These are phyloP conservation scores for Gambelia wislizenii DNA, from an alignment of 2,797 vertebrate genomes.

Conservation along the genomic window DNA sequence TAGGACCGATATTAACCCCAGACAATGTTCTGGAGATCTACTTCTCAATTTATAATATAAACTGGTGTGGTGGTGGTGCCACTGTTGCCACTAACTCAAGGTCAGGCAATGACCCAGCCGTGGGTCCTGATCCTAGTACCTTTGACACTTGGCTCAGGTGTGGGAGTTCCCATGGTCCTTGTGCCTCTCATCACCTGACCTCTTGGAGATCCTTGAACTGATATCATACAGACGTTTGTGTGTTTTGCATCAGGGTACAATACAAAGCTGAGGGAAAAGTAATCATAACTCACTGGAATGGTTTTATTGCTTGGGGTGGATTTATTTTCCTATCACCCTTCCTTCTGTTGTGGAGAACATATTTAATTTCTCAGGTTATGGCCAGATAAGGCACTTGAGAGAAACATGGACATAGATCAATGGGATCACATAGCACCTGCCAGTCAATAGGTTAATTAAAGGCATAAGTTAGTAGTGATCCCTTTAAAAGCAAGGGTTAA, in stretches of 20 bases:
- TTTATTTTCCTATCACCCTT: neutral
- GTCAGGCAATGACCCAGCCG: neutral
- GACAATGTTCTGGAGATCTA: neutral
- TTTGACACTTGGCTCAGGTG: slow-evolving; percentile 36
- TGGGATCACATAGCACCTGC: neutral
- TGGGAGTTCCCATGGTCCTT: too few species aligned
- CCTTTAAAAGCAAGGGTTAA: slow-evolving; percentile 9
- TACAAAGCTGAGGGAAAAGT: neutral
- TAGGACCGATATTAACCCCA: neutral
- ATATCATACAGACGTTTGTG: neutral
- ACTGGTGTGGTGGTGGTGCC: neutral
- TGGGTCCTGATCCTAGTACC: neutral
- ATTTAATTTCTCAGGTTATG: neutral
- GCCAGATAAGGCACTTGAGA: neutral
- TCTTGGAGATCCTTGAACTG: neutral
- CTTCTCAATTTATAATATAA: neutral
- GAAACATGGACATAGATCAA: slow-evolving; percentile 12
- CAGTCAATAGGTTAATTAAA: slow-evolving; percentile 37
- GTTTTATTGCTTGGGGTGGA: neutral
- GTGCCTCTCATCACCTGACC: too few species aligned
- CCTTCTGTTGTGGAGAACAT: neutral
- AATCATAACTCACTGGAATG: neutral
- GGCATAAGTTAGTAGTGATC: slow-evolving; percentile 10
- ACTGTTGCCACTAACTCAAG: neutral
- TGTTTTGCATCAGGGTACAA: neutral